Evolutionary conservation across 2,113 vertebrate genomes (phyloP), one percentile per base, ranked within the genome.

Genomic region (Aspiorhynchus laticeps): DNA sequence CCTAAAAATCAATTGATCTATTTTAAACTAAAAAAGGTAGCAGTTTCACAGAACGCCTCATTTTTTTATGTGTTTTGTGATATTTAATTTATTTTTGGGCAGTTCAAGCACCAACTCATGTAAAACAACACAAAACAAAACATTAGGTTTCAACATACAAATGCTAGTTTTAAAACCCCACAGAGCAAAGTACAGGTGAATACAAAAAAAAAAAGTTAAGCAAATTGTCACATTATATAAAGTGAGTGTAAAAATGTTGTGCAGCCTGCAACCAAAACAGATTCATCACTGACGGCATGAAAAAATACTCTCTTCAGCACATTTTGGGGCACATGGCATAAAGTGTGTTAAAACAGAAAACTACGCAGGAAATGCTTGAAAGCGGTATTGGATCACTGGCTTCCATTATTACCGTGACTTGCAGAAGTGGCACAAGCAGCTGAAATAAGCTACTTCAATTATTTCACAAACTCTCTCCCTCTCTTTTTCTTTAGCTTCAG

Each of bases 221-320:
- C 53, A 89, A 84, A 89, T 87, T 85, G 79, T 85, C 81, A 87
- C 48, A 71, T 83, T 51, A 71, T 51, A 71, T 83, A 71, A 83
- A 83, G 80, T 83, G 41, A 69, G 80, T 83, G 80, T 71, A 71
- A 69, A 71, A 69, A 71, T 83, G 63, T 83, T 83, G 63, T 71
- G 61, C 63, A 83, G 80, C 63, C 80, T 51, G 63, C 63, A 71
- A 83, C 43, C 80, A 71, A 46, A 51, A 71, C 63, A 83, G 41
- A 83, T 83, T 83, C 41, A 83, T 83, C 80, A 83, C 79, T 33
- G 61, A 83, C 63, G 80, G 80, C 19, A 69, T 67, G 63, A 69
- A 83, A 69, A 65, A 83, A 69, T 33, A 51, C 41, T 71, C 80
- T 69, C 80, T 67, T 83, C 80, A 83, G 80, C 80, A 83, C 19